A percentile compares a stretch with the other conserved stretches of the same genome.
These are phyloP conservation scores for Ia io DNA, from an alignment of 2,113 vertebrate genomes.

Conservation along the genomic window DNA sequence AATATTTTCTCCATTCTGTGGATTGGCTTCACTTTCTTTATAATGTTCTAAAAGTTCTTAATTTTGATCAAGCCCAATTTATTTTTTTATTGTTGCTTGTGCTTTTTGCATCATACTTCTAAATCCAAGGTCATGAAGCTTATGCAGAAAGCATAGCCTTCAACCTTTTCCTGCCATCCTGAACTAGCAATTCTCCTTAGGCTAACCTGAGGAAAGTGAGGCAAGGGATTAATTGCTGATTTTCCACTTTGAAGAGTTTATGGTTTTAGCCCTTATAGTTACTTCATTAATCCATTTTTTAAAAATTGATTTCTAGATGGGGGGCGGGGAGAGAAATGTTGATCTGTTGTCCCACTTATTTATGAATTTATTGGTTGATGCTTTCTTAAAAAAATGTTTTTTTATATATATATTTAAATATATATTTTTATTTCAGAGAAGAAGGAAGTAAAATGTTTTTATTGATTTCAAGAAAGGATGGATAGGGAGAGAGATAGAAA, in stretches of 20 bases:
- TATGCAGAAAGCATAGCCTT: neutral
- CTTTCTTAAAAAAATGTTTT: no score
- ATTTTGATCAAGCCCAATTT: neutral
- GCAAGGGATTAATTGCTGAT: neutral
- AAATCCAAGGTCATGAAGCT: neutral
- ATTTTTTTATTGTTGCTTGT: neutral
- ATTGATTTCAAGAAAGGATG: no score
- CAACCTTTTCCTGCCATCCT: neutral
- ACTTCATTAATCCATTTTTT: neutral
- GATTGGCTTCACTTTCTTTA: neutral
- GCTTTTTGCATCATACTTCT: neutral
- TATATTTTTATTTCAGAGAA: no score
- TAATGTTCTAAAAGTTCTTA: neutral
- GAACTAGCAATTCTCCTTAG: neutral
- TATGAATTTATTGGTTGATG: neutral
- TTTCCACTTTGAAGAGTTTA: neutral
- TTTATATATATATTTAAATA: no score
- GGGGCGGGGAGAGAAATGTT: no score
- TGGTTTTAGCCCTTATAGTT: neutral
- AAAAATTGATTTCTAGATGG: neutral
- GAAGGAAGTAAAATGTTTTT: no score
- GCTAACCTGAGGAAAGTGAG: neutral
- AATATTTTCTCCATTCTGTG: neutral
- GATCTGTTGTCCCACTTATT: neutral
- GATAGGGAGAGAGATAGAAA: no score